These are phyloP conservation scores for Plotosus lineatus DNA, from an alignment of 2,113 vertebrate species.

Conservation along the genomic window DNA sequence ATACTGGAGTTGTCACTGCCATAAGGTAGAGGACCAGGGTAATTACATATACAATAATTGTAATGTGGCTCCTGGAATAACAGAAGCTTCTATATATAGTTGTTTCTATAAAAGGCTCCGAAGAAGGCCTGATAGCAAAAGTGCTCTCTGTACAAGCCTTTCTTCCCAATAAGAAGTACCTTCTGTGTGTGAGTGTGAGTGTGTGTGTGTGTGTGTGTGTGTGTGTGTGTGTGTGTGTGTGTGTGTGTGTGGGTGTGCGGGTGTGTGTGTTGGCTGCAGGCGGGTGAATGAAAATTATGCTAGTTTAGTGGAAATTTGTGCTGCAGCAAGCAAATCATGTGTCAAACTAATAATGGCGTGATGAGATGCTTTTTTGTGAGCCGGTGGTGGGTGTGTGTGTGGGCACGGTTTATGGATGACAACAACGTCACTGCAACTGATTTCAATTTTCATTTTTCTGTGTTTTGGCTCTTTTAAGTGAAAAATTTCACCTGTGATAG, in stretches of 20 bases:
- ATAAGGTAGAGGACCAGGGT: conserved; percentile 49
- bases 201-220: conserved; percentile 10
- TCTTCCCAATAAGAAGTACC: conserved; percentile 4
- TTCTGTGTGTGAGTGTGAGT: not conserved
- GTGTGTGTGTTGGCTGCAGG: conserved; percentile 13
- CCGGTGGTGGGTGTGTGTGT: not conserved
- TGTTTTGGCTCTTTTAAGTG: not conserved
- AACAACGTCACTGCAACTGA: not conserved
- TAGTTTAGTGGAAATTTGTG: conserved; percentile 36
- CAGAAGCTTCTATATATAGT: conserved; percentile 40
- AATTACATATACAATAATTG: conserved; percentile 62
- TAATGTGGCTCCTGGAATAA: conserved; percentile 43
- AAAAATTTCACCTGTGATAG: conserved; percentile 28
- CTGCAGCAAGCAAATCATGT: conserved; percentile 35
- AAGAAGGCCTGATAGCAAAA: conserved; percentile 41
- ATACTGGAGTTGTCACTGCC: conserved; percentile 57
- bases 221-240: conserved; percentile 8
- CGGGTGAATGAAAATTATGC: conserved; percentile 11
- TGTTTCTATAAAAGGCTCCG: conserved; percentile 20
- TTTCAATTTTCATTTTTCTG: not conserved
- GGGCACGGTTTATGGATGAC: not conserved
- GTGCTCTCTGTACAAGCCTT: conserved; percentile 17
- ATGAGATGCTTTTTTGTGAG: conserved; percentile 30
- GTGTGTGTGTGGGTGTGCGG: conserved; percentile 14
- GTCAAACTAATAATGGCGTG: conserved; percentile 17